These are phyloP conservation scores for Loris lydekkerianus DNA, from an alignment of 2,797 vertebrate species.

Conservation along the genomic window DNA sequence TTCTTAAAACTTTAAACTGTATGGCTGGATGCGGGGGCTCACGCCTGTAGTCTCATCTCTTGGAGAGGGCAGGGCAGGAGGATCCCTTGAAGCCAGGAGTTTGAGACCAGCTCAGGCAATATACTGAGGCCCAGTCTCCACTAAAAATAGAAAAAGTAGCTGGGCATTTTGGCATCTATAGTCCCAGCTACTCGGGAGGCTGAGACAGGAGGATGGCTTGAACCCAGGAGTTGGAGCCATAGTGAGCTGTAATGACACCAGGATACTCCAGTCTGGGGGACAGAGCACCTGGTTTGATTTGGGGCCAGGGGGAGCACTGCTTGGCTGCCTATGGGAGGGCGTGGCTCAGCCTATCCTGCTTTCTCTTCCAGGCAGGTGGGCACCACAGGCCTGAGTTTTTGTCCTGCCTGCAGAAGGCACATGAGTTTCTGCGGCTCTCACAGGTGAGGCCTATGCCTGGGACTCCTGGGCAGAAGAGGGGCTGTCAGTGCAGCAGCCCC, in stretches of 20 bases:
- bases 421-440: slow-evolving; percentile 91
- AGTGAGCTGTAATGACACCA: neutral
- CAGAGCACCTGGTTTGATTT: neutral
- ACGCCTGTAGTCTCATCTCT: neutral
- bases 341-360: neutral
- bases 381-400: slow-evolving; percentile 90
- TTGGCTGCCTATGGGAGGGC: accelerated
- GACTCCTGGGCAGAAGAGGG: neutral
- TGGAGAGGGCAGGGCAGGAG: neutral
- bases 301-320: accelerated
- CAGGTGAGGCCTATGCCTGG: slow-evolving; percentile 90
- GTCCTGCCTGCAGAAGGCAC: slow-evolving; percentile 91
- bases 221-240: neutral
- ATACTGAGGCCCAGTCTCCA: neutral
- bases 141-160: neutral
- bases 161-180: neutral
- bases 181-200: neutral
- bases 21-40: accelerated
- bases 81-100: neutral
- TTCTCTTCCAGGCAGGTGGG: slow-evolving; percentile 92
- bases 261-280: neutral
- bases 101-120: neutral
- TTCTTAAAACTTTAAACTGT: neutral
- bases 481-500: too few relatives aligned
- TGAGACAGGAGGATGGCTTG: neutral